Conservation (phyloP, 2,888 invertebrate species). For the Caenorhabditis wallacei region DNA sequence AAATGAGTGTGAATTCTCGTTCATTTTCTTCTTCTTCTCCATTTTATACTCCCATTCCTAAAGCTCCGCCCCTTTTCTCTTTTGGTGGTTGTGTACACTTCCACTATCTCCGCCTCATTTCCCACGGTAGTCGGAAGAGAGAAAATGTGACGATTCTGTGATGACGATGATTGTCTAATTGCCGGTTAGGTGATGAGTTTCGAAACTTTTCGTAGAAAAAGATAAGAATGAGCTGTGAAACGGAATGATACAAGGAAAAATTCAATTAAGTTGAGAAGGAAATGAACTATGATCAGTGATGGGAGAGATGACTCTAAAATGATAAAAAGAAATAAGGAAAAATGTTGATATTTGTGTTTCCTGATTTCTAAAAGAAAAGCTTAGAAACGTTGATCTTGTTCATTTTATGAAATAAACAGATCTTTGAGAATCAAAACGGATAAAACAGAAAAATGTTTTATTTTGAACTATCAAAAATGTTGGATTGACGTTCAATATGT, state of each 20-base stretch:
- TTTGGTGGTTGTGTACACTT: conserved; percentile 37
- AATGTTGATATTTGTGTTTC: conserved; percentile 14
- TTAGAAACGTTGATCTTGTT: conserved; percentile 7
- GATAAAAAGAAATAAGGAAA: not conserved
- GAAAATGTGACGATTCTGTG: conserved; percentile 44
- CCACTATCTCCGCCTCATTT: conserved; percentile 50
- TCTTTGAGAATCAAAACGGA: conserved; percentile 48
- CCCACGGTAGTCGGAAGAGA: conserved; percentile 38
- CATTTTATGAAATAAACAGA: conserved; percentile 11
- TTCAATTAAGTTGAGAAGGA: not conserved
- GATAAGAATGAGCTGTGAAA: conserved; percentile 39
- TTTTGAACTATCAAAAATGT: conserved; percentile 4
- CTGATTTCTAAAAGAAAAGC: conserved; percentile 19
- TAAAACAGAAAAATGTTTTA: conserved; percentile 8
- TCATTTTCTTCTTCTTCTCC: conserved; percentile 10
- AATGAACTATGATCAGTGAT: conserved; percentile 48
- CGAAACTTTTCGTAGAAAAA: conserved; percentile 34
- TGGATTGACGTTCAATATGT: conserved; percentile 37
- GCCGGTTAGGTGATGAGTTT: conserved; percentile 39
- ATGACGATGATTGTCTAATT: conserved; percentile 16
- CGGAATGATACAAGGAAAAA: conserved; percentile 1
- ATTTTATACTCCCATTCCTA: conserved; percentile 24
- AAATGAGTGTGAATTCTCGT: conserved; percentile 1
- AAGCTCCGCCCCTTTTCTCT: conserved; percentile 32
- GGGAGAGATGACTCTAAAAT: not conserved